Percentiles rank a stretch among this genome's conserved stretches.
These are phyloP conservation scores for Xerus inauris DNA, from an alignment of 2,113 vertebrate genomes.

Conservation along the genomic window DNA sequence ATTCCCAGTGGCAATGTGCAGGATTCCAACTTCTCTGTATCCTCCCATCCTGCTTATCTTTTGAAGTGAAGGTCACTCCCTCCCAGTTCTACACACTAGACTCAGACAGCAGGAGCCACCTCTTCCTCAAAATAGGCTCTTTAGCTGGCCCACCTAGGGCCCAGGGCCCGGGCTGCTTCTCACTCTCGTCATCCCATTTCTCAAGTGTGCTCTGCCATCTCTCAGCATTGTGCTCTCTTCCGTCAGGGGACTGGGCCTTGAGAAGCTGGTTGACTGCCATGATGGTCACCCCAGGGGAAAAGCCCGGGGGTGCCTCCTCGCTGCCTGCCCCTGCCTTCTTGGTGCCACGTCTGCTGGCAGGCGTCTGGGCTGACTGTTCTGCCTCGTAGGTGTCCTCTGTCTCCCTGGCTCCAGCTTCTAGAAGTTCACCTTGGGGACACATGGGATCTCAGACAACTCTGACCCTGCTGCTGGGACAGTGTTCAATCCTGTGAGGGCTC, in stretches of 20 bases:
- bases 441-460: fast-evolving
- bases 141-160: neutral
- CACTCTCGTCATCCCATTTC: neutral
- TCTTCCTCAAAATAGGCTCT: neutral
- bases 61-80: neutral
- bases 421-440: neutral
- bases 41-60: neutral
- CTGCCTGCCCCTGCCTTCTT: neutral
- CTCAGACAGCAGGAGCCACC: neutral
- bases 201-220: neutral
- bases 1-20: neutral
- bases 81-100: neutral
- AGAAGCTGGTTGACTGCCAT: neutral
- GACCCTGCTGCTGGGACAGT: neutral
- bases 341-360: neutral
- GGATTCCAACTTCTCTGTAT: neutral
- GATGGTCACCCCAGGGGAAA: neutral
- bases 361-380: neutral
- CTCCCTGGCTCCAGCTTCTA: neutral
- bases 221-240: neutral
- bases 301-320: neutral
- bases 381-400: neutral
- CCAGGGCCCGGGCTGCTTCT: neutral
- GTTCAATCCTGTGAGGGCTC: neutral
- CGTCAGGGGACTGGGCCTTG: neutral